These are phyloP conservation scores for Ochotona curzoniae DNA, from an alignment of 2,113 vertebrate species.

Conservation along the genomic window DNA sequence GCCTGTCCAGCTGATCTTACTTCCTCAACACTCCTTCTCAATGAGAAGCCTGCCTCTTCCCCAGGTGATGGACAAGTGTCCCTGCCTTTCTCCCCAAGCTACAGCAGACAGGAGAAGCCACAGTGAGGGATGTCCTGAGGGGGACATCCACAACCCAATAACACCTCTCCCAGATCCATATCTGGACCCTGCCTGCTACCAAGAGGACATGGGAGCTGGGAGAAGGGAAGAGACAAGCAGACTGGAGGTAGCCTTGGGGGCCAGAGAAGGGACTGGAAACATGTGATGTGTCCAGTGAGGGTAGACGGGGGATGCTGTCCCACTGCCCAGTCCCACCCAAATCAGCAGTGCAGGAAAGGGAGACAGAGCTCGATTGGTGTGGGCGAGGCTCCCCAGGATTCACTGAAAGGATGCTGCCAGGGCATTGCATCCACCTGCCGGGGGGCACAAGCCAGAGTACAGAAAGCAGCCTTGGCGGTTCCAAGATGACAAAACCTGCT, in stretches of 20 bases:
- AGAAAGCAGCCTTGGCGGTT: not conserved
- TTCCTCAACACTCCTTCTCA: not conserved
- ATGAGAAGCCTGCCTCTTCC: not conserved
- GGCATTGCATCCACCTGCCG: not conserved
- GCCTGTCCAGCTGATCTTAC: not conserved
- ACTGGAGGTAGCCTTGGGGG: not conserved
- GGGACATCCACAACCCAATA: not conserved
- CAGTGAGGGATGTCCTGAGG: not conserved
- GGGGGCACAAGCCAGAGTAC: not conserved
- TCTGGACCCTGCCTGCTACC: not conserved
- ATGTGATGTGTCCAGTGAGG: not conserved
- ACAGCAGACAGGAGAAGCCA: not conserved
- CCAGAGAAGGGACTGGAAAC: not conserved
- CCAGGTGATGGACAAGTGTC: not conserved
- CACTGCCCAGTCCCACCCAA: not conserved
- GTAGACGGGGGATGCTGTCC: not conserved
- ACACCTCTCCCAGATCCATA: not conserved
- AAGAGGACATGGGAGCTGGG: not conserved
- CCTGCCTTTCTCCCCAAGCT: not conserved
- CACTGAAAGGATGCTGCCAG: not conserved
- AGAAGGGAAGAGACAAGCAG: constrained; percentile 10
- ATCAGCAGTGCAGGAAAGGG: not conserved
- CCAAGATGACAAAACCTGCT: not conserved
- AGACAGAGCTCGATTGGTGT: not conserved
- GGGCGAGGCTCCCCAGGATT: not conserved